These are phyloP conservation scores for Tetranychus urticae DNA, from an alignment of 1,140 invertebrate genomes.

Conservation along the genomic window DNA sequence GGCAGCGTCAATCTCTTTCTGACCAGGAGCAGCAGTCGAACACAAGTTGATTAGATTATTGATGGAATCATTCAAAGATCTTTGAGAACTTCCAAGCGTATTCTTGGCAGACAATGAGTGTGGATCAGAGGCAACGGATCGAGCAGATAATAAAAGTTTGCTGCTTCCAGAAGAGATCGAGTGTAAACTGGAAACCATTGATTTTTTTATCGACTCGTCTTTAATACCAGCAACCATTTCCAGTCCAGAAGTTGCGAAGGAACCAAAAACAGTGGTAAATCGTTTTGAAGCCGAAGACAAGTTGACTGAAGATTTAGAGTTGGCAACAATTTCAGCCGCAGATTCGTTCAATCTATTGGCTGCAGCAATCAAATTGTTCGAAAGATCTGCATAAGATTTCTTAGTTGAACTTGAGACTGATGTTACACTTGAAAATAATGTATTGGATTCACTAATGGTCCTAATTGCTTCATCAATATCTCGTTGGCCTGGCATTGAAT, in stretches of 20 bases:
- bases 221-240: slow-evolving; percentile 55
- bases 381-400: slow-evolving; percentile 54
- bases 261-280: slow-evolving; percentile 38
- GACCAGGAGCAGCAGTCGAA: slow-evolving; percentile 28
- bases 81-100: slow-evolving; percentile 54
- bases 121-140: slow-evolving; percentile 65
- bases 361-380: slow-evolving; percentile 53
- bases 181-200: slow-evolving; percentile 62
- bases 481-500: slow-evolving; percentile 54
- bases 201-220: slow-evolving; percentile 38
- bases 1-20: slow-evolving; percentile 77
- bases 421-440: background rate
- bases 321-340: slow-evolving; percentile 47
- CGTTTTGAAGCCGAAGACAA: slow-evolving; percentile 40
- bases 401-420: slow-evolving; percentile 22
- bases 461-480: slow-evolving; percentile 66
- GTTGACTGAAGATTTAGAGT: slow-evolving; percentile 35
- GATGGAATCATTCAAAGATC: slow-evolving; percentile 72
- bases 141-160: slow-evolving; percentile 60
- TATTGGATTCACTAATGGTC: slow-evolving; percentile 40
- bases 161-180: slow-evolving; percentile 66
- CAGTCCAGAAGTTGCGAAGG: slow-evolving; percentile 45
- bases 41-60: slow-evolving; percentile 55
- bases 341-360: slow-evolving; percentile 57
- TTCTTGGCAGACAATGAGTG: slow-evolving; percentile 71